Percentiles rank a stretch among this genome's conserved stretches.
These are phyloP conservation scores for Papilio polytes DNA, from an alignment of 1,140 invertebrate species.

Conservation along the genomic window DNA sequence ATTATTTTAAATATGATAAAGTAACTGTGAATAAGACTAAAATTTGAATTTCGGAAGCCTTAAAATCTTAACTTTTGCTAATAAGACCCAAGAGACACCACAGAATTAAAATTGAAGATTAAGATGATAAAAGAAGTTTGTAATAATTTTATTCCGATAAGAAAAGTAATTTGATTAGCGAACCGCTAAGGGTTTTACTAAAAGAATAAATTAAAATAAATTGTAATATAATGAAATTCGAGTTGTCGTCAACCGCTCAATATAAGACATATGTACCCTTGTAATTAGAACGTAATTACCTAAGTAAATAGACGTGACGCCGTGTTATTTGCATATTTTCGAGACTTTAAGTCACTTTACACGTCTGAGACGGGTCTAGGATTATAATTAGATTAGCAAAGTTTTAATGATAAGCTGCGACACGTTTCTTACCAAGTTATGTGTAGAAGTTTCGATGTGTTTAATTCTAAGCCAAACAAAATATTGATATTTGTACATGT, in stretches of 20 bases:
- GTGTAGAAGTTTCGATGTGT: neutral
- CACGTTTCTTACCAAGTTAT: constrained; percentile 9
- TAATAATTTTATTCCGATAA: neutral
- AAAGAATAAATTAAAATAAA: neutral
- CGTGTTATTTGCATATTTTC: neutral
- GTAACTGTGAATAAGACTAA: neutral
- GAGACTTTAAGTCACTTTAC: neutral
- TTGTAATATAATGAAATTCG: too few relatives aligned
- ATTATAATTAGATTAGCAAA: constrained; percentile 13
- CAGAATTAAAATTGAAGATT: neutral
- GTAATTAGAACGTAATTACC: too few relatives aligned
- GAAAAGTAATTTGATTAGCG: neutral
- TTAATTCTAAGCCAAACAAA: too few relatives aligned
- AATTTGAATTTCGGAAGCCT: neutral
- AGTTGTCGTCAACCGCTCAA: neutral
- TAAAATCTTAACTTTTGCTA: neutral
- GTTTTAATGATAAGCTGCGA: constrained; percentile 11
- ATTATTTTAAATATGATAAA: neutral
- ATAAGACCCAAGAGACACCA: neutral
- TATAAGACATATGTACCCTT: neutral
- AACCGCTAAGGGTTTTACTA: neutral
- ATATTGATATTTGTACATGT: too few relatives aligned
- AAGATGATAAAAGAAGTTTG: neutral
- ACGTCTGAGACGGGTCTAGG: neutral
- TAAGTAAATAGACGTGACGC: neutral